These are phyloP conservation scores for Malurus elegans DNA, from an alignment of 2,113 vertebrate species.

Conservation along the genomic window DNA sequence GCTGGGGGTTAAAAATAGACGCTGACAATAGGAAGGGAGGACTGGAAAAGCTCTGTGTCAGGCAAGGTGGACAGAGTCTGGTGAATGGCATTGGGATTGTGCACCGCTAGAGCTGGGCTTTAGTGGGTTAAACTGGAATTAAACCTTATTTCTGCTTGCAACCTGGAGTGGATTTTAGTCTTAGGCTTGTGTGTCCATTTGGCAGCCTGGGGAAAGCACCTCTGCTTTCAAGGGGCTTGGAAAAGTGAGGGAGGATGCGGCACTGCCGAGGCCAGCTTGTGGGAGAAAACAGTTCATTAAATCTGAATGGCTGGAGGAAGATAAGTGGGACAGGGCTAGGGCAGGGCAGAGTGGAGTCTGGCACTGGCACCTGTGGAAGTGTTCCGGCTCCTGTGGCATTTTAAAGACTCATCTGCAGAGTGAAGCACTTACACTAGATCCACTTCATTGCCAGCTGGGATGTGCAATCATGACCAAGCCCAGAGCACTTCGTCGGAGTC, in stretches of 20 bases:
- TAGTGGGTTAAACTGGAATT: not conserved
- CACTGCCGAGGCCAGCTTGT: not conserved
- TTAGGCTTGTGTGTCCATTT: not conserved
- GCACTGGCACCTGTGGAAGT: not conserved
- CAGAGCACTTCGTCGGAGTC: rapidly evolving
- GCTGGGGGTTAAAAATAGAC: constrained; percentile 58
- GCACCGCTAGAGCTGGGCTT: not conserved
- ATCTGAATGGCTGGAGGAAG: not conserved
- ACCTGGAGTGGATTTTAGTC: not conserved
- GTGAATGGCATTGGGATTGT: not conserved
- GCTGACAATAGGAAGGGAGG: constrained; percentile 14
- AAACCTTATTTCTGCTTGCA: not conserved
- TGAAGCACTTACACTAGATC: not conserved
- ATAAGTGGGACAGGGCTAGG: not conserved
- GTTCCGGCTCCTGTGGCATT: not conserved
- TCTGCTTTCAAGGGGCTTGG: not conserved
- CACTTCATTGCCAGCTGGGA: rapidly evolving
- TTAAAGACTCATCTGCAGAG: not conserved
- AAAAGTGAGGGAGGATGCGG: not conserved
- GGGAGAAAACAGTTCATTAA: not conserved
- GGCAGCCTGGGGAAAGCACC: not conserved
- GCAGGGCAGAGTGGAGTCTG: not conserved
- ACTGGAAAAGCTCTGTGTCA: not conserved
- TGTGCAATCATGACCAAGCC: rapidly evolving
- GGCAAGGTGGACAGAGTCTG: not conserved